Evolutionary conservation across 1,140 invertebrate genomes (phyloP).

Genomic region (Drosophila elegans): DNA sequence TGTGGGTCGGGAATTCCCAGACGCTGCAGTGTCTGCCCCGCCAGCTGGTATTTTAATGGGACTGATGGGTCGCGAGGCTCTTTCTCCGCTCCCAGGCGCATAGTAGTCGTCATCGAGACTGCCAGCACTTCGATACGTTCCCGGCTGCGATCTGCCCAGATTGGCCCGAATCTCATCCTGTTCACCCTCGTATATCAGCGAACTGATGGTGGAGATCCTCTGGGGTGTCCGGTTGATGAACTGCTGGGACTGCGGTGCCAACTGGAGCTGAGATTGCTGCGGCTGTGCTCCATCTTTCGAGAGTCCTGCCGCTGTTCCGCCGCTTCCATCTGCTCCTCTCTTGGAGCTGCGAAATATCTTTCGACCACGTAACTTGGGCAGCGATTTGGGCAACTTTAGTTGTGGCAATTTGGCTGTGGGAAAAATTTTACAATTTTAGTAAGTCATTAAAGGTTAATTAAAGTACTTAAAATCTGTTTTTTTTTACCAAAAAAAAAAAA

Average conservation of each 20-base stretch:
- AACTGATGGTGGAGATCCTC: conserved; percentile 77
- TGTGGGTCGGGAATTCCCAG: neutral
- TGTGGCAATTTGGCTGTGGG: conserved; percentile 65
- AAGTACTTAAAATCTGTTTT: no score
- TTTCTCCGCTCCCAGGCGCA: conserved; percentile 43
- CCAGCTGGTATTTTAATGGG: conserved; percentile 47
- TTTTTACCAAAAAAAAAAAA: no score
- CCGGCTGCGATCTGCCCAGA: conserved; percentile 16
- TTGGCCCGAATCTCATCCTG: neutral
- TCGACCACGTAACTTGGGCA: conserved; percentile 73
- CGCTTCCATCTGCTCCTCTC: conserved; percentile 11
- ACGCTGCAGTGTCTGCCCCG: neutral
- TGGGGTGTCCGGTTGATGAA: conserved; percentile 77
- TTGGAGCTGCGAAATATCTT: conserved; percentile 69
- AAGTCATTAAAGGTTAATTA: no score
- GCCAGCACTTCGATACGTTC: conserved; percentile 69
- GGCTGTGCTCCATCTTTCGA: conserved; percentile 2
- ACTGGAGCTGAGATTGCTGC: conserved; percentile 4
- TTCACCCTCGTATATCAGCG: conserved; percentile 64
- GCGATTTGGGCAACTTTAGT: conserved; percentile 69
- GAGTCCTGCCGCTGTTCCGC: neutral
- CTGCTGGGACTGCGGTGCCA: conserved; percentile 52
- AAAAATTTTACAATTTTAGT: neutral
- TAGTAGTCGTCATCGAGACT: conserved; percentile 79
- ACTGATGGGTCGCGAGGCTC: conserved; percentile 59